Conservation (phyloP, 2,888 invertebrate genomes). For the Agrochola macilenta region DNA sequence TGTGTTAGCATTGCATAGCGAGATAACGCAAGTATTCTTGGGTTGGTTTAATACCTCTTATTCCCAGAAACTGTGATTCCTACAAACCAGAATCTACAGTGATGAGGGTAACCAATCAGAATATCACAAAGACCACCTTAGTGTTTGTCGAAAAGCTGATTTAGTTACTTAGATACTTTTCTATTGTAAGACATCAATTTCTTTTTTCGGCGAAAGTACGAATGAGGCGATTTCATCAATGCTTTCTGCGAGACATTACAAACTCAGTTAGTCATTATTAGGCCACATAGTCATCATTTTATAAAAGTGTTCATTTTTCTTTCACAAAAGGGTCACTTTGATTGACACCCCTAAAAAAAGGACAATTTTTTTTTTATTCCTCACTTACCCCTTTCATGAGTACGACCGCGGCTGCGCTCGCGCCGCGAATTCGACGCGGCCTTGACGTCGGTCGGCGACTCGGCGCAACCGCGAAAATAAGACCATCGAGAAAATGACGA, state of each 20-base stretch:
- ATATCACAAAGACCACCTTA: background rate
- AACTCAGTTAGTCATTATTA: background rate
- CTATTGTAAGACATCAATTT: background rate
- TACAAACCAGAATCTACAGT: background rate
- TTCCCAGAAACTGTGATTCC: background rate
- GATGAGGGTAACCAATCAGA: background rate
- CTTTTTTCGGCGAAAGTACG: too few species aligned
- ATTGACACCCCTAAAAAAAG: too few species aligned
- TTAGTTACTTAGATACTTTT: background rate
- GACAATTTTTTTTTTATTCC: background rate
- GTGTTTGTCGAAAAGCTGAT: background rate
- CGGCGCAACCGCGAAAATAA: slow-evolving; percentile 58
- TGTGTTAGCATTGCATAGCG: background rate
- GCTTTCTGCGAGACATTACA: background rate
- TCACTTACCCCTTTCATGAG: background rate
- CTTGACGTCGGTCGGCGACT: slow-evolving; percentile 87
- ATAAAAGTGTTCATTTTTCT: background rate
- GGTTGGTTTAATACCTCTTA: background rate
- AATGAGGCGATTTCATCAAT: background rate
- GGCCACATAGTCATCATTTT: background rate
- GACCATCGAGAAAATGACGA: slow-evolving; percentile 69
- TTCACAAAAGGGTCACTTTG: background rate
- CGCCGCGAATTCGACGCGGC: slow-evolving; percentile 84
- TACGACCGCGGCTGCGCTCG: slow-evolving; percentile 6
- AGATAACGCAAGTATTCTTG: background rate